Conservation (phyloP, 2,797 vertebrate genomes). For the Carduelis carduelis region DNA sequence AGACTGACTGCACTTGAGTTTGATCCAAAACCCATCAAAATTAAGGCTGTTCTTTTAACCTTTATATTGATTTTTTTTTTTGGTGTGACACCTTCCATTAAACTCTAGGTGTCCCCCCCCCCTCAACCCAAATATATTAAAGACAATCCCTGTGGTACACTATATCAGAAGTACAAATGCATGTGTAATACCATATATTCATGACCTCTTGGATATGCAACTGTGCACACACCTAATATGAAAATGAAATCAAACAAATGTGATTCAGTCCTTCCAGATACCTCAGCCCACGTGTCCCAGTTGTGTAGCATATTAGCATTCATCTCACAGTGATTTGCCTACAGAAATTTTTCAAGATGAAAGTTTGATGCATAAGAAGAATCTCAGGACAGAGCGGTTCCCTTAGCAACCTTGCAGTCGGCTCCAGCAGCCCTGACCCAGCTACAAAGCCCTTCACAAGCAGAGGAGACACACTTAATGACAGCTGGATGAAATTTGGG, state of each 20-base stretch:
- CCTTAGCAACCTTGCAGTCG: slow-evolving; percentile 81
- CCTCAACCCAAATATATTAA: neutral
- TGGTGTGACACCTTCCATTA: neutral
- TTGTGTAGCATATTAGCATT: slow-evolving; percentile 73
- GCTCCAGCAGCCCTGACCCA: slow-evolving; percentile 74
- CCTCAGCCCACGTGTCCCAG: slow-evolving; percentile 57
- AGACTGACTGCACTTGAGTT: neutral
- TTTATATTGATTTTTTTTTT: neutral
- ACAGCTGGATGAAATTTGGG: slow-evolving; percentile 74
- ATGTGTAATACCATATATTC: neutral
- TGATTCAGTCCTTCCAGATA: slow-evolving; percentile 49
- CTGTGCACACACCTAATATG: slow-evolving; percentile 17
- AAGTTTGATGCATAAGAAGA: slow-evolving; percentile 76
- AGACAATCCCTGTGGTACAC: neutral
- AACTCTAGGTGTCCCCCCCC: neutral
- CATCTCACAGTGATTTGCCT: slow-evolving; percentile 76
- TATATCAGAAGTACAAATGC: neutral
- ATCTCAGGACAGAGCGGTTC: slow-evolving; percentile 78
- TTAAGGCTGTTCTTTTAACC: neutral
- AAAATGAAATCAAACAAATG: slow-evolving; percentile 60
- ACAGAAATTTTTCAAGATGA: slow-evolving; percentile 81
- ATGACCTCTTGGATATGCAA: slow-evolving; percentile 1
- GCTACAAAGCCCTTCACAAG: slow-evolving; percentile 76
- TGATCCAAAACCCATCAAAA: neutral
- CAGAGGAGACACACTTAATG: slow-evolving; percentile 73